These are phyloP conservation scores for Pelecanus crispus DNA, from an alignment of 2,113 vertebrate genomes.

Conservation along the genomic window DNA sequence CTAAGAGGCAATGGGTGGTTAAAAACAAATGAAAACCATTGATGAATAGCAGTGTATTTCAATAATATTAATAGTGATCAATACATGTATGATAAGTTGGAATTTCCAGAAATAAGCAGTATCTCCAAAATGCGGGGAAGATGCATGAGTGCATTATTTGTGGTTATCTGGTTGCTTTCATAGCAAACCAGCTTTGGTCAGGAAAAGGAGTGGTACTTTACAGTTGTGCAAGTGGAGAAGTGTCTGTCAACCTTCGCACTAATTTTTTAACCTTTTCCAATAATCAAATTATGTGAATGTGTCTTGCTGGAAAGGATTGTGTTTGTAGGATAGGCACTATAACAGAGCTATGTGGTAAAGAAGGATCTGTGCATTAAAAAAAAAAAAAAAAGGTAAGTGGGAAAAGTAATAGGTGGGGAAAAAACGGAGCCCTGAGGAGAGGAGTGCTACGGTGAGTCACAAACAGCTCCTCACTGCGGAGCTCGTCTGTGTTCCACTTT, in stretches of 20 bases:
- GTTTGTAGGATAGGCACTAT: not conserved
- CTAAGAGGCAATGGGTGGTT: not conserved
- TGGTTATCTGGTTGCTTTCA: not conserved
- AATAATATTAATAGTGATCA: not conserved
- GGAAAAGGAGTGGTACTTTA: not conserved
- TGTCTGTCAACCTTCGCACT: not conserved
- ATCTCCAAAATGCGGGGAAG: not conserved
- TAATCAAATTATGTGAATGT: not conserved
- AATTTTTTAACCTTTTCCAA: not conserved
- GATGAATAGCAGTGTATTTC: not conserved
- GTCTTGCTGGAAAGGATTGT: not conserved
- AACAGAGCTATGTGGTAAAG: not conserved
- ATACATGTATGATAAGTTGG: not conserved
- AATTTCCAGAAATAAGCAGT: not conserved
- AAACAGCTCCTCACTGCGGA: not conserved
- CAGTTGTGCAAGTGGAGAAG: not conserved
- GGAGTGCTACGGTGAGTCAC: not conserved
- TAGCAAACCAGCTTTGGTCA: not conserved
- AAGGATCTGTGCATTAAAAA: not conserved
- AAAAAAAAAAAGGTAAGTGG: not conserved
- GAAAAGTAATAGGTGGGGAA: not conserved
- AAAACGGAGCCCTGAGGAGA: not conserved
- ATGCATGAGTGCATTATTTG: not conserved
- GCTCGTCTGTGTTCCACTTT: not conserved
- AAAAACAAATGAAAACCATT: not conserved